Percentiles rank a stretch among this genome's conserved stretches.
These are phyloP conservation scores for Pseudochromis fuscus DNA, from an alignment of 2,797 vertebrate genomes.

Conservation along the genomic window DNA sequence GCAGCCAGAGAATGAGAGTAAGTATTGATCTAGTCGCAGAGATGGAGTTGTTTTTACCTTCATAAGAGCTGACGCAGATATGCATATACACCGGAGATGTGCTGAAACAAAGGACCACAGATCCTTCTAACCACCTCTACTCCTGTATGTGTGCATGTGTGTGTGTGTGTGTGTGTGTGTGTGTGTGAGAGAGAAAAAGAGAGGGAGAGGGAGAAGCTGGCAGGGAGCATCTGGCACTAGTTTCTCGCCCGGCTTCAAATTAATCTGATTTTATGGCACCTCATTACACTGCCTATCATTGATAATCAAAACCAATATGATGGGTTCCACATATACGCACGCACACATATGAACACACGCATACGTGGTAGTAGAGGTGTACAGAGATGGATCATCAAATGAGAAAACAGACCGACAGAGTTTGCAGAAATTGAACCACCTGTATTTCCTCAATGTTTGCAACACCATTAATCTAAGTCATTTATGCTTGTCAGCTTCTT, in stretches of 20 bases:
- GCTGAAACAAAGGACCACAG: conserved; percentile 43
- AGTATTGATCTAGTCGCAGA: conserved; percentile 57
- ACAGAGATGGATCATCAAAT: conserved; percentile 42
- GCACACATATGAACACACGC: conserved; percentile 31
- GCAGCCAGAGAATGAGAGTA: conserved; percentile 36
- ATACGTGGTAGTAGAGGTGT: not conserved
- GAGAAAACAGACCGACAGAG: conserved; percentile 56
- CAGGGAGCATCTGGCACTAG: conserved; percentile 74
- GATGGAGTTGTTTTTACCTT: conserved; percentile 62
- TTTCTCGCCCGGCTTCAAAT: conserved; percentile 71
- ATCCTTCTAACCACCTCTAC: conserved; percentile 24
- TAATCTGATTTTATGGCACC: conserved; percentile 80
- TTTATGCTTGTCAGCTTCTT: conserved; percentile 59
- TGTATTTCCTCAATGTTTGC: conserved; percentile 67
- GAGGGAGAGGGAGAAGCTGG: conserved; percentile 25
- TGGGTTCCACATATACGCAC: conserved; percentile 30
- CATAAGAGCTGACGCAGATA: conserved; percentile 52
- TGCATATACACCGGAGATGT: conserved; percentile 44
- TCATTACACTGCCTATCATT: conserved; percentile 80
- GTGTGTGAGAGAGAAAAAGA: not conserved
- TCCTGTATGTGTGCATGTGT: not conserved
- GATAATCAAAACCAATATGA: conserved; percentile 76
- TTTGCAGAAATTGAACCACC: conserved; percentile 68
- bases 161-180: conserved; percentile 5
- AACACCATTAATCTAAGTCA: conserved; percentile 72